Evolutionary conservation across 2,797 vertebrate genomes (phyloP).

Genomic region (Gobio occitaniae): DNA sequence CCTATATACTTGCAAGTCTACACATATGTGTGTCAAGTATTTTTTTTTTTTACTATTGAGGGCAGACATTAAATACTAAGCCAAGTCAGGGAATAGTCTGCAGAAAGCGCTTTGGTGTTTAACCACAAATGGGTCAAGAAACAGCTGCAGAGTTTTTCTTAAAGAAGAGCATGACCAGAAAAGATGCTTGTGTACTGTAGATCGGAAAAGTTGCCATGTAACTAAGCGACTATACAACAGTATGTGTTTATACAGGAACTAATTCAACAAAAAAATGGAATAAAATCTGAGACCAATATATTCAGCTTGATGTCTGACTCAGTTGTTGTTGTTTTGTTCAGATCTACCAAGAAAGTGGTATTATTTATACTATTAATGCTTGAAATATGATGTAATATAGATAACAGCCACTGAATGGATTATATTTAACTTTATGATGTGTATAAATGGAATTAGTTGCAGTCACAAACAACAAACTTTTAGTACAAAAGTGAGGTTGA

Average conservation of each 20-base stretch:
- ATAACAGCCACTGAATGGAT: neutral
- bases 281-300: neutral
- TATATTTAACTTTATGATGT: neutral
- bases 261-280: neutral
- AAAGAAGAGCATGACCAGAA: neutral
- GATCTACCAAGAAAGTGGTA: too few species aligned
- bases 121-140: constrained; percentile 23
- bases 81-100: neutral
- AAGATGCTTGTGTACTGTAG: neutral
- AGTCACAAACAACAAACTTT: neutral
- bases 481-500: neutral
- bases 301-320: neutral
- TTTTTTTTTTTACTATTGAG: neutral
- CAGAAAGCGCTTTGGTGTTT: neutral
- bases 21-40: too few species aligned
- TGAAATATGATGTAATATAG: neutral
- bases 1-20: neutral
- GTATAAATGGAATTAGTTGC: neutral
- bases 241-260: neutral
- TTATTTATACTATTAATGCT: neutral
- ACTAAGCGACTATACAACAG: neutral
- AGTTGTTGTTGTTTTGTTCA: too few species aligned
- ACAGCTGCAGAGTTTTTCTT: neutral
- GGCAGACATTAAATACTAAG: constrained; percentile 1
- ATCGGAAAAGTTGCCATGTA: neutral